Percentiles rank a stretch among this genome's conserved stretches.
Evolutionary conservation across 2,113 vertebrate genomes (phyloP).

Genomic region (Carassius auratus): DNA sequence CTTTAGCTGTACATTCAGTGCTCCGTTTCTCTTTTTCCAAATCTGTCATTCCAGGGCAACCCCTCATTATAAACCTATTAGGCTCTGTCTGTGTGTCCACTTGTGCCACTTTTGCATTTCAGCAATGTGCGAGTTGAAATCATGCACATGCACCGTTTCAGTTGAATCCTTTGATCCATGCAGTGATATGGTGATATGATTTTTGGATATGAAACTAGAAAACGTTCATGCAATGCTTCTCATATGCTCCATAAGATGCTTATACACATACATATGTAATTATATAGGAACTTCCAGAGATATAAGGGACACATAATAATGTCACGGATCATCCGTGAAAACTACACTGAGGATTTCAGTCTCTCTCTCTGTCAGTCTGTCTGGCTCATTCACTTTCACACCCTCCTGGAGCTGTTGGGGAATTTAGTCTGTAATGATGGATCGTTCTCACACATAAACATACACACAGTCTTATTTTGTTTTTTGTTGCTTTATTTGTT

Average conservation of each 20-base stretch:
- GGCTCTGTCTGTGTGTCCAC: background rate
- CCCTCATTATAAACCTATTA: slow-evolving; percentile 8
- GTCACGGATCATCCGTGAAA: slow-evolving; percentile 2
- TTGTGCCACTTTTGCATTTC: background rate
- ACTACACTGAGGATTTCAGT: slow-evolving; percentile 30
- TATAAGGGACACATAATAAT: slow-evolving; percentile 47
- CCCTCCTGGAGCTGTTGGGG: background rate
- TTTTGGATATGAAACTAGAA: background rate
- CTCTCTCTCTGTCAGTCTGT: background rate
- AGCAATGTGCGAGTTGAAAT: background rate
- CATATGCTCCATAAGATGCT: no score
- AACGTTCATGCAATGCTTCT: background rate
- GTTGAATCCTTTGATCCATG: background rate
- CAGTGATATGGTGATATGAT: background rate
- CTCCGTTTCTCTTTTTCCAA: slow-evolving; percentile 1
- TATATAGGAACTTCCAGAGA: slow-evolving; percentile 41
- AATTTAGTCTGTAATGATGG: background rate
- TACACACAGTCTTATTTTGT: background rate
- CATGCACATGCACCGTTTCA: background rate
- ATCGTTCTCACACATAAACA: background rate
- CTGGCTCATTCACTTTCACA: background rate
- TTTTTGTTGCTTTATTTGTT: background rate
- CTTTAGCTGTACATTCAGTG: background rate
- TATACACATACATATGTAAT: background rate
- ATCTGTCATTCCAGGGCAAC: slow-evolving; percentile 1